These are phyloP conservation scores for Spicauda simplicius DNA, from an alignment of 2,888 invertebrate species.

Conservation along the genomic window DNA sequence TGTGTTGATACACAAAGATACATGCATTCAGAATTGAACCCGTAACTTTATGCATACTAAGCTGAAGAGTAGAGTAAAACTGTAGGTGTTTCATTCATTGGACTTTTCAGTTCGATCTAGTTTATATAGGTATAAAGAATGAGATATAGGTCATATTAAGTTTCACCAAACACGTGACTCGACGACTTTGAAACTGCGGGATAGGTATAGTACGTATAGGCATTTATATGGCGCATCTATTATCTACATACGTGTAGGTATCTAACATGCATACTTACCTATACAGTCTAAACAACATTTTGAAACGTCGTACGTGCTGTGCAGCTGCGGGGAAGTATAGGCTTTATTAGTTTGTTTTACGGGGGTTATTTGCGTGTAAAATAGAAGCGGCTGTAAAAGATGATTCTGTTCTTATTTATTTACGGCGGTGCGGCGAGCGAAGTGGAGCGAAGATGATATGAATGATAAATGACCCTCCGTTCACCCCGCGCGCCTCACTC, in stretches of 20 bases:
- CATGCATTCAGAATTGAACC: too few species aligned
- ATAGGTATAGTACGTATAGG: constrained; percentile 41
- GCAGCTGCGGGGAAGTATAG: constrained; percentile 41
- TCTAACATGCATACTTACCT: constrained; percentile 77
- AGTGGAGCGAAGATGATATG: constrained; percentile 86
- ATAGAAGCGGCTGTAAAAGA: constrained; percentile 77
- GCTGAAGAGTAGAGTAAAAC: too few species aligned
- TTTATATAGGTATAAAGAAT: constrained; percentile 24
- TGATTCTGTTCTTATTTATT: constrained; percentile 85
- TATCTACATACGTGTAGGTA: constrained; percentile 60
- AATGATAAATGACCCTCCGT: constrained; percentile 85
- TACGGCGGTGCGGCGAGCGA: constrained; percentile 85
- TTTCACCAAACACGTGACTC: constrained; percentile 59
- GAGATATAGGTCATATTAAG: constrained; percentile 50
- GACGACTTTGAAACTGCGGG: constrained; percentile 57
- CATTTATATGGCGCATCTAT: constrained; percentile 54
- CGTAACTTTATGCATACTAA: too few species aligned
- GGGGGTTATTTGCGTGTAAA: constrained; percentile 50
- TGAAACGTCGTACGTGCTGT: constrained; percentile 50
- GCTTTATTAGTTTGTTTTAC: constrained; percentile 46
- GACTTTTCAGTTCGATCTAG: constrained; percentile 38
- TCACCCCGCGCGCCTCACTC: constrained; percentile 55
- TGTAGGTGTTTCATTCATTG: background rate
- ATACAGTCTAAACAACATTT: constrained; percentile 61
- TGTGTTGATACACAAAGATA: too few species aligned